phyloP scores from a whole-genome alignment of 2,797 vertebrate genomes.

The Aulostomus chinensis region DNA sequence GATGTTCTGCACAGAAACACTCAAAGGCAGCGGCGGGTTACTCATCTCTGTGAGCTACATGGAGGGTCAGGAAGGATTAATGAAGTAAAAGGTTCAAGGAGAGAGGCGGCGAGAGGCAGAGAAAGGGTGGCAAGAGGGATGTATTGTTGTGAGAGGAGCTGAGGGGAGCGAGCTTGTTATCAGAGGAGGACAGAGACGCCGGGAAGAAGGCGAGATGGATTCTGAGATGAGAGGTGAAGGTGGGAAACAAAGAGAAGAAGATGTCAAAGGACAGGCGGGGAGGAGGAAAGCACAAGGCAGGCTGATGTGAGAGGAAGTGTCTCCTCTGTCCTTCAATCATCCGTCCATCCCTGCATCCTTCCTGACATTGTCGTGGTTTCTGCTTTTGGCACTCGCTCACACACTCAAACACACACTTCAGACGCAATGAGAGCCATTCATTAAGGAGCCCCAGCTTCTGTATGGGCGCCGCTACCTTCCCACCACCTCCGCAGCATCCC shows the following conservation, averaged over 20 bases:
- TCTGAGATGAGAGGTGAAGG: too few species aligned
- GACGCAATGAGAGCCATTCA: constrained; percentile 51
- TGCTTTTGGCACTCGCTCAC: constrained; percentile 11
- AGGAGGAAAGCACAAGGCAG: too few species aligned
- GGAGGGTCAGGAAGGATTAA: constrained; percentile 31
- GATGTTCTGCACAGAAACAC: too few species aligned
- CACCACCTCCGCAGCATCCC: constrained; percentile 75
- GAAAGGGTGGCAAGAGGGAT: constrained; percentile 6
- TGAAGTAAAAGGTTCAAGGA: constrained; percentile 45
- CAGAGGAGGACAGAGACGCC: constrained; percentile 18
- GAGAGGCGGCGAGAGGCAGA: too few species aligned
- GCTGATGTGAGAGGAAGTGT: too few species aligned
- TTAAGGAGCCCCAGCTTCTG: constrained; percentile 60
- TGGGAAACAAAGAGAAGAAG: constrained; percentile 15
- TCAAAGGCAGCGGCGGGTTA: neutral
- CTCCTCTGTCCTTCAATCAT: constrained; percentile 30
- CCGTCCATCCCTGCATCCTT: constrained; percentile 6
- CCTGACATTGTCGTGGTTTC: constrained; percentile 12
- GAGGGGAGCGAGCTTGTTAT: constrained; percentile 35
- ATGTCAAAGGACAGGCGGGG: constrained; percentile 41
- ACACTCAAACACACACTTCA: neutral
- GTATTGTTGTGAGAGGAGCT: constrained; percentile 19
- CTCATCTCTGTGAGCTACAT: constrained; percentile 13
- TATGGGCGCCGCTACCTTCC: constrained; percentile 54
- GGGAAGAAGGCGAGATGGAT: constrained; percentile 2